These are phyloP conservation scores for Pachyrhynchus sulphureomaculatus DNA, from an alignment of 1,140 invertebrate species.

Conservation along the genomic window DNA sequence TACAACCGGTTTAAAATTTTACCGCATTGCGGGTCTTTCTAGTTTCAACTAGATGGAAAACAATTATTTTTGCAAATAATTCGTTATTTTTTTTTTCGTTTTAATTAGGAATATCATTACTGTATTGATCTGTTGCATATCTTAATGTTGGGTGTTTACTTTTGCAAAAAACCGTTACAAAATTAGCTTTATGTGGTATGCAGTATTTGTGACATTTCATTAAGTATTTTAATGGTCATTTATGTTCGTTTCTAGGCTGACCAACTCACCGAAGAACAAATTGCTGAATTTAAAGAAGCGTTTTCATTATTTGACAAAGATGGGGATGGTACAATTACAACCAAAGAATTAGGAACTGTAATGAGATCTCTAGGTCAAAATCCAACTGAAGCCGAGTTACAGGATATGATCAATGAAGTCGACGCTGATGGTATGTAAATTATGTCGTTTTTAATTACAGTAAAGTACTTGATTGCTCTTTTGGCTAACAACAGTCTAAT, in stretches of 20 bases:
- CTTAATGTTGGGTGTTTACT: constrained; percentile 35
- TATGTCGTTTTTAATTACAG: constrained; percentile 7
- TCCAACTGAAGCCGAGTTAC: constrained; percentile 98
- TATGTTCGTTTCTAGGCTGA: constrained; percentile 70
- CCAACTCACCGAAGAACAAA: constrained; percentile 97
- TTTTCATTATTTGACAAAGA: constrained; percentile 99
- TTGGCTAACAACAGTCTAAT: constrained; percentile 7
- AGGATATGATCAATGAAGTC: constrained; percentile 99
- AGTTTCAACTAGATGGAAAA: background rate
- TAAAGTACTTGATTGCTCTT: background rate
- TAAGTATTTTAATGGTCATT: background rate
- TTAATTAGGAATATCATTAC: constrained; percentile 4
- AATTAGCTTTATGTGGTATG: background rate
- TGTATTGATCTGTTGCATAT: constrained; percentile 44
- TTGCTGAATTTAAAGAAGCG: constrained; percentile 99
- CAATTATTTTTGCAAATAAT: background rate
- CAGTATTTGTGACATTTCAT: background rate
- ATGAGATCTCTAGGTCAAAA: constrained; percentile 99
- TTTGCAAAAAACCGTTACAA: constrained; percentile 17
- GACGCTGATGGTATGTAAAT: constrained; percentile 92
- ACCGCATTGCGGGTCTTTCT: constrained; percentile 44
- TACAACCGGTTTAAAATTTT: constrained; percentile 41
- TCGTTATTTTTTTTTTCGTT: background rate
- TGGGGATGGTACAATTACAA: constrained; percentile 99
- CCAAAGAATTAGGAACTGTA: constrained; percentile 98